Conservation (phyloP, 2,797 vertebrate species). For the Sciurus vulgaris region DNA sequence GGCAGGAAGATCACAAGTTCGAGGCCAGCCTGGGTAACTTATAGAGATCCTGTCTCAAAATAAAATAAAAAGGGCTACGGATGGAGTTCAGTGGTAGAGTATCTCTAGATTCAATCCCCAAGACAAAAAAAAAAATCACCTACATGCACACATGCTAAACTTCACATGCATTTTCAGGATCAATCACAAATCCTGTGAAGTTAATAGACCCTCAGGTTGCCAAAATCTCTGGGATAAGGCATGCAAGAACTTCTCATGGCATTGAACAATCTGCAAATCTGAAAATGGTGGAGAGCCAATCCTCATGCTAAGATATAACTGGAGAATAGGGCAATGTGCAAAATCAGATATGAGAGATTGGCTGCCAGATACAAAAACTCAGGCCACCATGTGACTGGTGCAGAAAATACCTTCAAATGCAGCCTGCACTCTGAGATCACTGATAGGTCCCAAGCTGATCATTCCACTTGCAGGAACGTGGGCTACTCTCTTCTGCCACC, state of each 20-base stretch:
- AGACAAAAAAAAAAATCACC: too few relatives aligned
- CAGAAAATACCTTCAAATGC: not conserved
- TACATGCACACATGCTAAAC: not conserved
- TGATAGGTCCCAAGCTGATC: too few relatives aligned
- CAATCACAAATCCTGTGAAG: not conserved
- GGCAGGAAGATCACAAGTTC: too few relatives aligned
- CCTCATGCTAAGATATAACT: not conserved
- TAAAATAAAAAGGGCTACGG: too few relatives aligned
- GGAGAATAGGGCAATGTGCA: not conserved
- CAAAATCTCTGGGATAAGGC: not conserved
- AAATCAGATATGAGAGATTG: not conserved
- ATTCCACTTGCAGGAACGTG: not conserved
- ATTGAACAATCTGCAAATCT: not conserved
- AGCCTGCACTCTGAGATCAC: not conserved
- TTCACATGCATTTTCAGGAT: not conserved
- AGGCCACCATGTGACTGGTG: not conserved
- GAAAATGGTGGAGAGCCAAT: not conserved
- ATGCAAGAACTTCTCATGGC: not conserved
- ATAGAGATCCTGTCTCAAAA: too few relatives aligned
- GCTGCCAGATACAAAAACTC: not conserved
- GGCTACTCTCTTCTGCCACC: not conserved
- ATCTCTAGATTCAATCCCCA: too few relatives aligned
- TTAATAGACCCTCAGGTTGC: not conserved
- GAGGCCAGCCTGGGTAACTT: too few relatives aligned
- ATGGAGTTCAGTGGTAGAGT: too few relatives aligned